phyloP scores from a whole-genome alignment of 2,113 vertebrate species.

The Petromus typicus region DNA sequence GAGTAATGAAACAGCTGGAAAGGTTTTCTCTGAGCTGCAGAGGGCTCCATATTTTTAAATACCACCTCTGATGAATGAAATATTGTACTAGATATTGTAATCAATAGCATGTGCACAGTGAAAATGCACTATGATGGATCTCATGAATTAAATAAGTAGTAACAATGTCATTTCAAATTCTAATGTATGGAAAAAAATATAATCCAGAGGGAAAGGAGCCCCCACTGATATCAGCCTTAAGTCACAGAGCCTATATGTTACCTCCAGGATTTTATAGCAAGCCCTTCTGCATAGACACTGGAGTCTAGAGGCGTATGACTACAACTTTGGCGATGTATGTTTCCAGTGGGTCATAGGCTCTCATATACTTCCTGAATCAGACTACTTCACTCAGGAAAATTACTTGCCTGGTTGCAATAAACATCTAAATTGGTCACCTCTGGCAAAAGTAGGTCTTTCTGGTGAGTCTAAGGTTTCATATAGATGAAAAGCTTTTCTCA shows the following conservation, averaged over 20 bases:
- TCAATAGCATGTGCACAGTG: background rate
- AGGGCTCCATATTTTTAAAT: background rate
- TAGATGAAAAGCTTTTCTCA: constrained; percentile 19
- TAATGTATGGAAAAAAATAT: background rate
- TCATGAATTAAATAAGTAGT: constrained; percentile 6
- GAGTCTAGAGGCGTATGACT: background rate
- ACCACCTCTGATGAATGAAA: constrained; percentile 12
- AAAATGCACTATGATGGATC: constrained; percentile 29
- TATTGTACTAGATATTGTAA: background rate
- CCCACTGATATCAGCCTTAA: constrained; percentile 13
- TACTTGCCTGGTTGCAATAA: background rate
- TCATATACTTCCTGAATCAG: background rate
- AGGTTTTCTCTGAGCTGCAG: constrained; percentile 15
- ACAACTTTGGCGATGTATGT: background rate
- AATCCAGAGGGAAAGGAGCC: background rate
- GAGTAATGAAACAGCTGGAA: background rate
- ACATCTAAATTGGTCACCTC: background rate
- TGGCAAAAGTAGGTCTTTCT: constrained; percentile 1
- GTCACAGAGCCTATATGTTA: constrained; percentile 23
- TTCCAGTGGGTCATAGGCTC: background rate
- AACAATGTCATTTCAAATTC: constrained; percentile 39
- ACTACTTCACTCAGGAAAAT: background rate
- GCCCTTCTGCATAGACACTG: background rate
- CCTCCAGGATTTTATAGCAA: background rate
- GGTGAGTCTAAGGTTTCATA: background rate